A percentile compares a stretch with the other conserved stretches of the same genome.
Evolutionary conservation across 2,888 invertebrate genomes (phyloP).

Genomic region (Agonopterix heracliana): DNA sequence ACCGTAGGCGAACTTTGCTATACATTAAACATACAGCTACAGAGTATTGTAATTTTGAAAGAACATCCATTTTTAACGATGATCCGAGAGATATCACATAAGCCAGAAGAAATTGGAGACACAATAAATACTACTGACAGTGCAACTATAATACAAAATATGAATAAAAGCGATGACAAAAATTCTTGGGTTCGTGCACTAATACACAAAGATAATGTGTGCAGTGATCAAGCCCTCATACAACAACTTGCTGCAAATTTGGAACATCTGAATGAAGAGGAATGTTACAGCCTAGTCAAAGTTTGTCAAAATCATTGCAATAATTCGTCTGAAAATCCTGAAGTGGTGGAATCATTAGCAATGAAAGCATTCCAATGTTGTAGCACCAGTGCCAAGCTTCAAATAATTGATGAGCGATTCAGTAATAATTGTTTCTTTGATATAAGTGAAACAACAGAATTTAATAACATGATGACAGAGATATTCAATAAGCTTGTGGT

Average conservation of each 20-base stretch:
- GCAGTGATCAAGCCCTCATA: slow-evolving; percentile 34
- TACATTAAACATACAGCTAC: slow-evolving; percentile 35
- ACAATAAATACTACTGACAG: slow-evolving; percentile 40
- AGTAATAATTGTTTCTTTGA: slow-evolving; percentile 35
- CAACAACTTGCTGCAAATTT: slow-evolving; percentile 34
- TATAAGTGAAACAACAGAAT: slow-evolving; percentile 31
- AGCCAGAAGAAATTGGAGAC: slow-evolving; percentile 46
- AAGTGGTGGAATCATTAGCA: slow-evolving; percentile 27
- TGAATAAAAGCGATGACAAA: slow-evolving; percentile 33
- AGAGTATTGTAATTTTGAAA: slow-evolving; percentile 23
- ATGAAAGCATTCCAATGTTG: slow-evolving; percentile 47
- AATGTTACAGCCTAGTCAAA: slow-evolving; percentile 36
- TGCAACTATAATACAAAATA: slow-evolving; percentile 39
- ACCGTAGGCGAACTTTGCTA: slow-evolving; percentile 52
- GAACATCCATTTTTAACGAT: slow-evolving; percentile 52
- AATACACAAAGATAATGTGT: slow-evolving; percentile 41
- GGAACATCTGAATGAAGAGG: slow-evolving; percentile 32
- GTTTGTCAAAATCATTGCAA: slow-evolving; percentile 28
- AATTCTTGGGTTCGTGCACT: slow-evolving; percentile 48
- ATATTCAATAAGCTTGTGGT: slow-evolving; percentile 57
- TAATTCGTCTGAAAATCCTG: slow-evolving; percentile 24
- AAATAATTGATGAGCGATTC: slow-evolving; percentile 44
- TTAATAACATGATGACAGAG: slow-evolving; percentile 36
- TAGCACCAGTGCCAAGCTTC: slow-evolving; percentile 29
- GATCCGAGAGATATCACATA: slow-evolving; percentile 50